Conservation (phyloP, 2,113 vertebrate species). For the Uria aalge region DNA sequence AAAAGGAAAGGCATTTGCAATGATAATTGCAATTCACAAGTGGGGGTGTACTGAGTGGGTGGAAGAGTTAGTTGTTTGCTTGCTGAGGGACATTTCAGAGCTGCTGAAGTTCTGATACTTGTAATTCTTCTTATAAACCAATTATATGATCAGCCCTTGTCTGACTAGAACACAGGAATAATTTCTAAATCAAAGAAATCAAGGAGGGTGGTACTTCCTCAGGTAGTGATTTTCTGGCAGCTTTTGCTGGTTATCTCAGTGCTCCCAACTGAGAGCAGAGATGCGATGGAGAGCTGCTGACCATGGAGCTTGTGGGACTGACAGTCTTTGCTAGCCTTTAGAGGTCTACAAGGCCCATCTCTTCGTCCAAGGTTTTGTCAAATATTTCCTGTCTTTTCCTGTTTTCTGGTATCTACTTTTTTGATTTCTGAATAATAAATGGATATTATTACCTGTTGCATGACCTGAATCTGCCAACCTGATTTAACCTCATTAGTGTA, state of each 20-base stretch:
- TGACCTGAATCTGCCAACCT: background rate
- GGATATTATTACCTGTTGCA: background rate
- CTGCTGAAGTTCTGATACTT: slow-evolving; percentile 19
- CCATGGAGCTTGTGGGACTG: background rate
- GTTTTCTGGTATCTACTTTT: background rate
- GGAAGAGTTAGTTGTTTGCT: slow-evolving; percentile 34
- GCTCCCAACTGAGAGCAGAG: background rate
- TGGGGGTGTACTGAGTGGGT: slow-evolving; percentile 9
- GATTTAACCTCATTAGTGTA: background rate
- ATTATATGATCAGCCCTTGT: background rate
- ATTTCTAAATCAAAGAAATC: background rate
- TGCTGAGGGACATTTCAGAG: slow-evolving; percentile 19
- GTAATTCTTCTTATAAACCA: slow-evolving; percentile 14
- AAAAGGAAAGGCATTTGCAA: slow-evolving; percentile 58
- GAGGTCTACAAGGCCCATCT: background rate
- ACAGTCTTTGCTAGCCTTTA: background rate
- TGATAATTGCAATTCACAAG: slow-evolving; percentile 51
- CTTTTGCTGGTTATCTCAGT: background rate
- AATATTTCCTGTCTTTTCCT: background rate
- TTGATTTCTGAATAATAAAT: background rate
- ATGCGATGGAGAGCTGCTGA: background rate
- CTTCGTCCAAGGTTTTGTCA: background rate
- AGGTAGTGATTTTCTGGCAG: background rate
- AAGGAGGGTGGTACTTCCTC: background rate
- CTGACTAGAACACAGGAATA: background rate